A percentile compares a stretch with the other conserved stretches of the same genome.
These are phyloP conservation scores for Uromys caudimaculatus DNA, from an alignment of 2,797 vertebrate genomes.

Conservation along the genomic window DNA sequence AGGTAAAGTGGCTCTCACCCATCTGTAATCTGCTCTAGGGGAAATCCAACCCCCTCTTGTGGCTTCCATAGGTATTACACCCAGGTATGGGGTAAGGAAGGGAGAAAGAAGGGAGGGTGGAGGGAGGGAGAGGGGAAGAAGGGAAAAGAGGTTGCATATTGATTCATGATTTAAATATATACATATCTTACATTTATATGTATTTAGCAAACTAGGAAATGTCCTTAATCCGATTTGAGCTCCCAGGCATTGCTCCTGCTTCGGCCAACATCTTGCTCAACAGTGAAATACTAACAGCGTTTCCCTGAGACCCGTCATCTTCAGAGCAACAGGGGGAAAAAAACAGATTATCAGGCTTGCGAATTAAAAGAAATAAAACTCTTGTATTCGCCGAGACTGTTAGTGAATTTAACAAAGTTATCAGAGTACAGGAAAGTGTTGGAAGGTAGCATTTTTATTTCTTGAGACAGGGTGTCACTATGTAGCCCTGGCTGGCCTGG, in stretches of 20 bases:
- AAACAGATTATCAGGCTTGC: neutral
- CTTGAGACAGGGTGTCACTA: neutral
- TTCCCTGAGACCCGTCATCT: neutral
- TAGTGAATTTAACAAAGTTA: neutral
- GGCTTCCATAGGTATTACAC: neutral
- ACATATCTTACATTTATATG: neutral
- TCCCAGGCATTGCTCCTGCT: neutral
- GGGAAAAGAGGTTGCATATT: neutral
- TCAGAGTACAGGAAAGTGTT: neutral
- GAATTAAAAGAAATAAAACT: neutral
- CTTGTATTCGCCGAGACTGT: neutral
- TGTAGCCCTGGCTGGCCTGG: neutral
- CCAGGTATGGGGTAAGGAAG: neutral
- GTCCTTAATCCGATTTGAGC: neutral
- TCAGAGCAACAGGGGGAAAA: neutral
- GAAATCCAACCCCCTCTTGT: neutral
- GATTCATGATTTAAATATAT: neutral
- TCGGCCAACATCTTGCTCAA: neutral
- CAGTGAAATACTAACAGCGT: neutral
- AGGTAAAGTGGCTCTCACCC: neutral
- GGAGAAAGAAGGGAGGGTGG: neutral
- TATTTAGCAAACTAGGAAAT: neutral
- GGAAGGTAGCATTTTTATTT: neutral
- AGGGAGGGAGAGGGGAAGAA: neutral
- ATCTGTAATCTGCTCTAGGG: neutral